Evolutionary conservation across 2,888 invertebrate species (phyloP).

Genomic region (Volucella inanis): DNA sequence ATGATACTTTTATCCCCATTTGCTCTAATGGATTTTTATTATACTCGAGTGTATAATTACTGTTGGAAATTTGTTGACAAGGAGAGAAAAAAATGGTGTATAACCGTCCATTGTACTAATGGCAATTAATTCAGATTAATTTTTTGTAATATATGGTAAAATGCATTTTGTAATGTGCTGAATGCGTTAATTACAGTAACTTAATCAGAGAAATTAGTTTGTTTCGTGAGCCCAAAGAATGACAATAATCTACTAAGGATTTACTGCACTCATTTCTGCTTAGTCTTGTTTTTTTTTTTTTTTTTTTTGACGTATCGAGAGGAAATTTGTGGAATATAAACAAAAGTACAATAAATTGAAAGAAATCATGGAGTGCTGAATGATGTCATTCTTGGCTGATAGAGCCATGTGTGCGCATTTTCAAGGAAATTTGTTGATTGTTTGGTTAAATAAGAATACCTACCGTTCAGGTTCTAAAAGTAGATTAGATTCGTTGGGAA

Average conservation of each 20-base stretch:
- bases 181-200: slow-evolving; percentile 5
- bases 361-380: no score
- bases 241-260: not conserved
- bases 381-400: no score
- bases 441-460: no score
- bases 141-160: not conserved
- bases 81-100: not conserved
- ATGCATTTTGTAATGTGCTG: not conserved
- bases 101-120: not conserved
- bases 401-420: no score
- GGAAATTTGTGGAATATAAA: no score
- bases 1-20: not conserved
- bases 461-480: no score
- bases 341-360: no score
- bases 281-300: no score
- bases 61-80: not conserved
- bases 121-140: slow-evolving; percentile 2
- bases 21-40: not conserved
- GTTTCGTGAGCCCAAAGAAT: not conserved
- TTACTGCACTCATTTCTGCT: no score
- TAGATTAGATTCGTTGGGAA: no score
- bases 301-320: no score
- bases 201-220: not conserved
- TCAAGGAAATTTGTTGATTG: no score
- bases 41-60: not conserved